Evolutionary conservation across 1,140 invertebrate species (phyloP).

Genomic region (Maconellicoccus hirsutus): DNA sequence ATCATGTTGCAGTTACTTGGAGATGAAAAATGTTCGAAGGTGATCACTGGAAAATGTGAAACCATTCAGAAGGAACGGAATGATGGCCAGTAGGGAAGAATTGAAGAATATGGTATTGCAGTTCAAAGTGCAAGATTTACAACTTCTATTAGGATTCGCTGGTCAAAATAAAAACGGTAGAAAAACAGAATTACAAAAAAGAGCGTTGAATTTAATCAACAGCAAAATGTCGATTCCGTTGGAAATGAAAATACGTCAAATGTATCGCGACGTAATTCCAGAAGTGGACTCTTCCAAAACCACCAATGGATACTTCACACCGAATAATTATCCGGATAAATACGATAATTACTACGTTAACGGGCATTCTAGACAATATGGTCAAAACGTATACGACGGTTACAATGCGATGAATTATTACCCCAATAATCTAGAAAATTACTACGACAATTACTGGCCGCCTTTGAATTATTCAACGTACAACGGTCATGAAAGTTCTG

Average conservation of each 20-base stretch:
- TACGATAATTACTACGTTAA: background rate
- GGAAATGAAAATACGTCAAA: slow-evolving; percentile 12
- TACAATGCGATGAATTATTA: background rate
- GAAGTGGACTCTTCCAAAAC: background rate
- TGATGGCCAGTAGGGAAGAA: background rate
- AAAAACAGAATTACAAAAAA: slow-evolving; percentile 68
- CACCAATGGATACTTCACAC: background rate
- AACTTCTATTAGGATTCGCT: slow-evolving; percentile 71
- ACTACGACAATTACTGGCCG: background rate
- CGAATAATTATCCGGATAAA: background rate
- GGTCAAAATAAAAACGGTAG: slow-evolving; percentile 73
- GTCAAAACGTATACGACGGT: background rate
- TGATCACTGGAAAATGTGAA: background rate
- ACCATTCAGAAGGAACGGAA: background rate
- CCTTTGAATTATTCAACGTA: background rate
- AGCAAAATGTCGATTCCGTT: background rate
- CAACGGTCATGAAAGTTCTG: background rate
- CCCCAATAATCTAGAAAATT: background rate
- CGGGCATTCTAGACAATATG: background rate
- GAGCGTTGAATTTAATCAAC: background rate
- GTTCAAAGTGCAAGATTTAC: slow-evolving; percentile 73
- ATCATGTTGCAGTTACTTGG: background rate
- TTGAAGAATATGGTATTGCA: slow-evolving; percentile 53
- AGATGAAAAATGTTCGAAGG: too few species aligned
- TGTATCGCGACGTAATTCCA: background rate